Evolutionary conservation across 2,888 invertebrate genomes (phyloP).

Genomic region (Hypomecis atomaria): DNA sequence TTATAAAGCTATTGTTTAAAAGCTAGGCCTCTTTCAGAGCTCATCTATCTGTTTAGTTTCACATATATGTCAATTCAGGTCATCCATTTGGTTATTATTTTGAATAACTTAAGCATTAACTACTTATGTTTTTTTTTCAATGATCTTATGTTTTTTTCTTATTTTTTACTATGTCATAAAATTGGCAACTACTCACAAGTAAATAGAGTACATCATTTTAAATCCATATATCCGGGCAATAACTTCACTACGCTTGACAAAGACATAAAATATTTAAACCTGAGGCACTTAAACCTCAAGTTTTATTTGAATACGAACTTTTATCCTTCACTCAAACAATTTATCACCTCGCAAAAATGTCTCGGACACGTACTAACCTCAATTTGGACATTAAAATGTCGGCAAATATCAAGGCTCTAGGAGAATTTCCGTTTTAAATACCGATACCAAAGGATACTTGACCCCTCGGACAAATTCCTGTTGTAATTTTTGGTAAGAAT

Average conservation of each 20-base stretch:
- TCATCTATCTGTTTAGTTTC: too few relatives aligned
- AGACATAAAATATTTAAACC: constrained; percentile 5
- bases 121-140: too few relatives aligned
- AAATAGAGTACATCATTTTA: background rate
- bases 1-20: too few relatives aligned
- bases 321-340: constrained; percentile 41
- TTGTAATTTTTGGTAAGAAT: background rate
- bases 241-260: constrained; percentile 1
- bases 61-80: too few relatives aligned
- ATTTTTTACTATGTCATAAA: too few relatives aligned
- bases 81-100: too few relatives aligned
- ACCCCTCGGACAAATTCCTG: constrained; percentile 25
- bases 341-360: constrained; percentile 42
- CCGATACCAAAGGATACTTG: constrained; percentile 14
- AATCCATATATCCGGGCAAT: background rate
- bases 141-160: too few relatives aligned
- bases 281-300: constrained; percentile 10
- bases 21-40: too few relatives aligned
- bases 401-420: constrained; percentile 38
- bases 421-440: constrained; percentile 41
- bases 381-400: constrained; percentile 33
- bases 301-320: constrained; percentile 32
- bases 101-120: too few relatives aligned
- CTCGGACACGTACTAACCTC: constrained; percentile 42
- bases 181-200: too few relatives aligned